Percentiles rank a stretch among this genome's conserved stretches.
These are phyloP conservation scores for Trichechus manatus DNA, from an alignment of 2,113 vertebrate genomes.

Conservation along the genomic window DNA sequence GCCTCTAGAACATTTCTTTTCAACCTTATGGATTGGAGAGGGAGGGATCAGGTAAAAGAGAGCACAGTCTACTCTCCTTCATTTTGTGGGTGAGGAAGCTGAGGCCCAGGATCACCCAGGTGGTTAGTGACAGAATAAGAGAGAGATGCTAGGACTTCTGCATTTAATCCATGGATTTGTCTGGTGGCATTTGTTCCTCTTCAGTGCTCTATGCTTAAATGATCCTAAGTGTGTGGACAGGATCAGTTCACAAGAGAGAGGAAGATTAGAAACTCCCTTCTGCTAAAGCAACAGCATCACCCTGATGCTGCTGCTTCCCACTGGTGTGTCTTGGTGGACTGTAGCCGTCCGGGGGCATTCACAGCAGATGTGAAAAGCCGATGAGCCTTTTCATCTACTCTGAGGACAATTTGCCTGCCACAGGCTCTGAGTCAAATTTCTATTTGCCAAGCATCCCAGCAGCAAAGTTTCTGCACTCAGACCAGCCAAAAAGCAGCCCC, in stretches of 20 bases:
- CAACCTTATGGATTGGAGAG: neutral
- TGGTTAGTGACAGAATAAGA: neutral
- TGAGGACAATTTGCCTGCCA: conserved; percentile 73
- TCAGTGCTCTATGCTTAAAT: conserved; percentile 43
- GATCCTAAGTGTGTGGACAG: neutral
- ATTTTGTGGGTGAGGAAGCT: neutral
- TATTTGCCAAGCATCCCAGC: conserved; percentile 78
- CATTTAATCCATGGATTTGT: neutral
- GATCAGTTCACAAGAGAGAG: neutral
- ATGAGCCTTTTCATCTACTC: conserved; percentile 83
- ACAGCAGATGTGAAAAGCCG: conserved; percentile 79
- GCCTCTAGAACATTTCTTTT: neutral
- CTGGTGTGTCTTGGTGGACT: rapidly evolving
- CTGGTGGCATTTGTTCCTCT: neutral
- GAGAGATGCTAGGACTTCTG: neutral
- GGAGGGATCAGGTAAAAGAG: neutral
- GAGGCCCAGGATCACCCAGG: neutral
- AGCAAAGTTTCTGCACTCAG: conserved; percentile 85
- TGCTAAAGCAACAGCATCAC: neutral
- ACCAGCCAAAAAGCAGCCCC: conserved; percentile 86
- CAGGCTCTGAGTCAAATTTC: conserved; percentile 77
- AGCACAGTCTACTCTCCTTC: neutral
- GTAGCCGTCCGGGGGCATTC: neutral
- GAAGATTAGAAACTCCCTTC: neutral
- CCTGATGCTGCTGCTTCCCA: neutral